Base-by-base conservation (phyloP, 2,113 vertebrate species). In the Hypomesus transpacificus region DNA sequence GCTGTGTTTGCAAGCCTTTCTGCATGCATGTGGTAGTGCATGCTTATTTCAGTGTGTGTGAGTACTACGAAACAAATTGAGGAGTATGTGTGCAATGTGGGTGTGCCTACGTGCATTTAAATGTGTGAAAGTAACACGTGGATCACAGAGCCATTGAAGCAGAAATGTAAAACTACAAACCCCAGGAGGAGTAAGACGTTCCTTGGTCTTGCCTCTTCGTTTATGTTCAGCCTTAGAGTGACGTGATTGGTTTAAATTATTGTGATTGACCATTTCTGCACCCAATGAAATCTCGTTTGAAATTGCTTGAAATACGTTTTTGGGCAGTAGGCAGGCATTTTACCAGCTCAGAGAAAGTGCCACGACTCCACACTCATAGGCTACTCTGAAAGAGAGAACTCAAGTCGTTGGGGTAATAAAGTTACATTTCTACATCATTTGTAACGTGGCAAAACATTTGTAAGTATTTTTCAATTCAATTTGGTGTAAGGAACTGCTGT, bases 331-430 rank as follows among this genome's bases (percentile, higher is more conserved):
- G 73, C 24, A 46, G 80, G 80, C 56, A 70, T 72, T 62, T 64
- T 53, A 83, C 69, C 79, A 85, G 75, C 79, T 82, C 78, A 70
- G 79, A 85, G 87, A 87, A 89, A 90, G 89, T 90, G 90, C 89
- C 90, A 90, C 90, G 90, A 90, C 88, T 91, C 88, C 87, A 90
- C 71, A 84, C 67, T 79, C 75, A 68, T 82, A 80, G 72, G 74
- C 75, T 73, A 65, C 66, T 83, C 53, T 34, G 62, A 70, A 71
- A 73, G 73, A 68, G 75, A 73, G 73, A 60, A 69, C 39, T 34
- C 73, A 66, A n/a, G 71, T 46, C 50, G 31, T 34, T 50, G 22
- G 58, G 83, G 83, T 82, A 79, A 85, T 78, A 63, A 20, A 54
- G n/a, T 18, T n/a, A 24, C 5, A 1, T 58, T 52, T 22, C 68